Conservation (phyloP, 2,797 vertebrate species). For the Chanos chanos region DNA sequence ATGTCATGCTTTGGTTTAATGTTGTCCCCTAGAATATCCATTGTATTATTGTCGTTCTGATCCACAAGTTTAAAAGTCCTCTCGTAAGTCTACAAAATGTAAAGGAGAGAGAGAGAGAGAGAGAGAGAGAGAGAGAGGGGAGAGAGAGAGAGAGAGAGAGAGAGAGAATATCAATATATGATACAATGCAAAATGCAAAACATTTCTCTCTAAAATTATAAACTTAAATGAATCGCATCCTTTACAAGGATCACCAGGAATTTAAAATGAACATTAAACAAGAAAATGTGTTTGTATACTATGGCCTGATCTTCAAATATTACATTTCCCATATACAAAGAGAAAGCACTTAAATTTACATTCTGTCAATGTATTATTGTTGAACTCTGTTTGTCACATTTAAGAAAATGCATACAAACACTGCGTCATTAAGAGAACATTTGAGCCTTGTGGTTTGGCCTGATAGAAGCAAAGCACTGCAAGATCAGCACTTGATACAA, state of each 20-base stretch:
- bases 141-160: slow-evolving; percentile 48
- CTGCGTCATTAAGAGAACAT: slow-evolving; percentile 38
- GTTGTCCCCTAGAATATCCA: slow-evolving; percentile 88
- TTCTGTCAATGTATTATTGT: slow-evolving; percentile 14
- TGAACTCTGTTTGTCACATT: slow-evolving; percentile 36
- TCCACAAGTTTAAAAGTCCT: slow-evolving; percentile 83
- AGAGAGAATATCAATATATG: slow-evolving; percentile 39
- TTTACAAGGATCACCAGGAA: no score
- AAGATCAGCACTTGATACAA: slow-evolving; percentile 48
- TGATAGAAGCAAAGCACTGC: slow-evolving; percentile 45
- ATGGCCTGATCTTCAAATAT: no score
- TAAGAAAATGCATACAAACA: slow-evolving; percentile 36
- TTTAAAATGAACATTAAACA: no score
- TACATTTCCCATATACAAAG: neutral
- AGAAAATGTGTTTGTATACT: no score
- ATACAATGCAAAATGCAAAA: neutral
- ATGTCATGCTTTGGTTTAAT: slow-evolving; percentile 93
- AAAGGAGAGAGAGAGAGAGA: slow-evolving; percentile 44
- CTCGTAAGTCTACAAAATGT: slow-evolving; percentile 82
- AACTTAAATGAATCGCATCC: no score
- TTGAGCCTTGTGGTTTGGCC: slow-evolving; percentile 43
- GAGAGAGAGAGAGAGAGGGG: slow-evolving; percentile 47
- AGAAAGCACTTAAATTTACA: neutral
- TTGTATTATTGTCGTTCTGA: slow-evolving; percentile 81
- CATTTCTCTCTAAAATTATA: no score